A percentile compares a stretch with the other conserved stretches of the same genome.
These are phyloP conservation scores for Empidonax alnorum DNA, from an alignment of 2,113 vertebrate species.

Conservation along the genomic window DNA sequence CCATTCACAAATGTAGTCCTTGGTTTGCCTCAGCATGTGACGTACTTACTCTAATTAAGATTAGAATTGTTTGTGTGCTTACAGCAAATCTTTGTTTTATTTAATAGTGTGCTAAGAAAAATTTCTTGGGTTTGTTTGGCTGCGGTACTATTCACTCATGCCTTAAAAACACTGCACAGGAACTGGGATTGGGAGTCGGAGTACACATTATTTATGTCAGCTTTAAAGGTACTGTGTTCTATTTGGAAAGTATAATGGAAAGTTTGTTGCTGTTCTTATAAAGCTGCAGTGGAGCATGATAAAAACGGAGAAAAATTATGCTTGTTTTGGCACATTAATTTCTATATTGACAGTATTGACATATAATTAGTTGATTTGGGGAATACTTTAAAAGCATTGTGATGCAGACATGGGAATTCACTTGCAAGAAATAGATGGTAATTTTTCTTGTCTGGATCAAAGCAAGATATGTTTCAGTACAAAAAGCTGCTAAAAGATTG, in stretches of 20 bases:
- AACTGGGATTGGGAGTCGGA: constrained; percentile 99
- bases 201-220: constrained; percentile 96
- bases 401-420: background rate
- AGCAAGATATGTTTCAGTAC: background rate
- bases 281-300: background rate
- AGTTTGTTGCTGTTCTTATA: background rate
- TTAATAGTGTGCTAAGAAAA: constrained; percentile 84
- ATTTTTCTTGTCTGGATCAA: background rate
- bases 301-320: background rate
- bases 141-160: constrained; percentile 85
- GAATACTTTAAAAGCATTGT: background rate
- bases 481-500: background rate
- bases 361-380: background rate
- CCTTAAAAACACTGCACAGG: constrained; percentile 93
- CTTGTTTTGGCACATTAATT: background rate
- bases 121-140: constrained; percentile 90
- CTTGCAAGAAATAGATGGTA: background rate
- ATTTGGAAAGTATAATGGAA: background rate
- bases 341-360: background rate
- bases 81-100: background rate
- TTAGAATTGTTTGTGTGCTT: background rate
- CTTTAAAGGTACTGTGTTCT: constrained; percentile 88
- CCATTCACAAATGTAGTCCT: background rate
- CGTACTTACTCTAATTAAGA: background rate
- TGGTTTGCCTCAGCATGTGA: background rate